These are phyloP conservation scores for Xerus inauris DNA, from an alignment of 2,113 vertebrate species.

Conservation along the genomic window DNA sequence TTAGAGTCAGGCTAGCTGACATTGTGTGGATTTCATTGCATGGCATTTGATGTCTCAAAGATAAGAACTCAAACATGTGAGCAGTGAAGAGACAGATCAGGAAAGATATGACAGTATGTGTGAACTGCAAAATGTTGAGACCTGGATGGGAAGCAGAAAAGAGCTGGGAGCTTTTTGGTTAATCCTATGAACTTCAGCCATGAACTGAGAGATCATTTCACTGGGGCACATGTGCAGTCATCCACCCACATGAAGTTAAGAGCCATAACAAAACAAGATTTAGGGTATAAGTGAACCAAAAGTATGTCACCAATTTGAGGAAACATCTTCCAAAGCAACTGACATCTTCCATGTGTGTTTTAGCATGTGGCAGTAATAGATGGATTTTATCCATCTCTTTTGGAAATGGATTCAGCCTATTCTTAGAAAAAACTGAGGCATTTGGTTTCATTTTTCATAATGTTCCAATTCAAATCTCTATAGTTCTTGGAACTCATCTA, in stretches of 20 bases:
- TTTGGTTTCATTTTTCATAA: neutral
- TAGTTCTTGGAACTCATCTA: conserved; percentile 5
- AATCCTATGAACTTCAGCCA: neutral
- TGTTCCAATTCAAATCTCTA: neutral
- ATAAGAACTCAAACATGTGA: neutral
- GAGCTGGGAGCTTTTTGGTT: neutral
- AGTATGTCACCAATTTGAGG: neutral
- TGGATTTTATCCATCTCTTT: neutral
- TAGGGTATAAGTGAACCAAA: neutral
- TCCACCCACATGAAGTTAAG: neutral
- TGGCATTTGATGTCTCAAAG: neutral
- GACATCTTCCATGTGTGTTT: neutral
- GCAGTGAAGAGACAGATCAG: neutral
- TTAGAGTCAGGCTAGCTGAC: neutral
- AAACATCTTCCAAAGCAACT: neutral
- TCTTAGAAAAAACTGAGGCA: neutral
- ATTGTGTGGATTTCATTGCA: neutral
- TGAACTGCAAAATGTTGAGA: neutral
- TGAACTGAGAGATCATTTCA: neutral
- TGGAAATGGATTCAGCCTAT: neutral
- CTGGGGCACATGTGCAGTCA: neutral
- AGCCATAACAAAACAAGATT: neutral
- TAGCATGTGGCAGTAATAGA: too few species aligned
- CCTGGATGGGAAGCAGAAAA: neutral
- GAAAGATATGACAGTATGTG: neutral